Evolutionary conservation across 30 jellyfish, hydroid and myxozoan species (phyloP), one percentile per base, ranked within the genome.

Genomic region (Aurelia sp.): DNA sequence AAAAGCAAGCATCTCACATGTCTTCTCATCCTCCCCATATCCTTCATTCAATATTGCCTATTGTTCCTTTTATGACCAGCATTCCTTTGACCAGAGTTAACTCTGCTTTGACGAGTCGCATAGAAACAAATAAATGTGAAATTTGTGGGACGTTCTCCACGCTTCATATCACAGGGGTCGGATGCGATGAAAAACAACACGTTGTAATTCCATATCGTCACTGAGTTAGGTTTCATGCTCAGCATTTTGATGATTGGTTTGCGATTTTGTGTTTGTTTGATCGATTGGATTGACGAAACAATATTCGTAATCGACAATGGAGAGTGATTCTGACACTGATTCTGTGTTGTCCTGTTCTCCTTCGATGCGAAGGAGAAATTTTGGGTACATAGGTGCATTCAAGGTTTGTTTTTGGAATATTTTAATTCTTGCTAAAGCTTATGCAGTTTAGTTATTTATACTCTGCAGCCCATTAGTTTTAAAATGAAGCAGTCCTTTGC

Each of bases 341-440:
- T 82, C 92, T 2, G 63, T 59, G 69, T 13, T 71, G 17, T 51
- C 72, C 3, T 78, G 67, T 41, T 73, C 94, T 9, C 88, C 88
- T 59, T 24, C 80, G 17, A 30, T 60, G 50, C 71, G 92, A 48
- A 70, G 98, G 63, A 55, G 91, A 69, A 91, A 91, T 62, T 85
- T 72, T 41, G 96, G 98, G 19, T 91, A 91, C 65, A 91, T 91
- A 15, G 98, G 96, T 3, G 98, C 96, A 13, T 91, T 91, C 76
- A 85, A 85, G 94, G 94, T 85, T 51, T 57, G 94, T 85, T 30
- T 58, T 72, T 58, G 60, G 17, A 67, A 44, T 8, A 44, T 44
- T 44, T 8, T 44, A 44, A 12, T 44, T 44, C 15, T 12, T 44
- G 55, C 55, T 44, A 44, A 44, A 44, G 8, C 0, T 44, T 7